These are phyloP conservation scores for Osmerus mordax DNA, from an alignment of 2,113 vertebrate genomes.

Conservation along the genomic window DNA sequence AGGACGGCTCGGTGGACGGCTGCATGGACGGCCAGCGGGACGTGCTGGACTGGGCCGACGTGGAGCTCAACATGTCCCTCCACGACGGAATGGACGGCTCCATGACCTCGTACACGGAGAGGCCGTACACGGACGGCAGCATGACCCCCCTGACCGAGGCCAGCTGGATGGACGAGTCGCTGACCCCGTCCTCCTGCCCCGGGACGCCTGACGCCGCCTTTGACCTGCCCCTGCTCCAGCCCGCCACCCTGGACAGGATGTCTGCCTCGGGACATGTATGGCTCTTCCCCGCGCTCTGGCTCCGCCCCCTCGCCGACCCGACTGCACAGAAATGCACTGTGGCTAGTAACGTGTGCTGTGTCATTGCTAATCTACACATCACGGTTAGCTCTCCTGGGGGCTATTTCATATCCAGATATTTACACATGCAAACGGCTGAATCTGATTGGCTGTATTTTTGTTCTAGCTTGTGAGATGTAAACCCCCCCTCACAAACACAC, in stretches of 20 bases:
- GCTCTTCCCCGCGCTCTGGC: constrained; percentile 37
- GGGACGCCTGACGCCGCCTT: constrained; percentile 62
- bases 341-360: no score
- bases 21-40: constrained; percentile 67
- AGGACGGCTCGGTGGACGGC: constrained; percentile 59
- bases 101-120: constrained; percentile 71
- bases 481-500: no score
- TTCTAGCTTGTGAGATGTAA: no score
- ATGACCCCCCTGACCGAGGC: constrained; percentile 72
- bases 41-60: constrained; percentile 70
- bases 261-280: constrained; percentile 94
- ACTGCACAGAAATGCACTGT: background rate
- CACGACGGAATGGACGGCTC: constrained; percentile 58
- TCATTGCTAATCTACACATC: no score
- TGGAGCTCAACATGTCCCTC: constrained; percentile 67
- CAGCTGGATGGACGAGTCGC: constrained; percentile 71
- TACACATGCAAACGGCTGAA: no score
- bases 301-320: background rate
- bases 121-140: constrained; percentile 63
- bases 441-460: no score
- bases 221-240: constrained; percentile 69
- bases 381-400: no score
- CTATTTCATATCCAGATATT: no score
- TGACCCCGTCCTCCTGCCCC: constrained; percentile 58
- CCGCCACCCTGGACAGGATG: constrained; percentile 76